Percentiles rank a stretch among this genome's conserved stretches.
Evolutionary conservation across 2,797 vertebrate genomes (phyloP).

Genomic region (Enteromius trimaculatus): DNA sequence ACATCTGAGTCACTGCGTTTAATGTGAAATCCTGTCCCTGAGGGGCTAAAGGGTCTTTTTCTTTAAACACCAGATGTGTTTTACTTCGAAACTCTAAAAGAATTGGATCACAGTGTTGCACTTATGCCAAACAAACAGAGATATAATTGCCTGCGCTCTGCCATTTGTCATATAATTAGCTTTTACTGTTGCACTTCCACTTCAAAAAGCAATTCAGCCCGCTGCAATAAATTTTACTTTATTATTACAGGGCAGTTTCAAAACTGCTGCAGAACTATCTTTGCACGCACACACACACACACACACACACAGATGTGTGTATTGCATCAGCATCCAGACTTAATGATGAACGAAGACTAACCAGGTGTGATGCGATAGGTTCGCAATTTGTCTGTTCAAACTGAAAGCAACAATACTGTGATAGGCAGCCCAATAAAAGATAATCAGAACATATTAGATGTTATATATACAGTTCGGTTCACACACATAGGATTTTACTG

Average conservation of each 20-base stretch:
- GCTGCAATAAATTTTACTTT: conserved; percentile 15
- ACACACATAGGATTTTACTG: too few species aligned
- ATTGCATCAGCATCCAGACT: not conserved
- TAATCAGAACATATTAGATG: not conserved
- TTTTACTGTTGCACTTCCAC: conserved; percentile 22
- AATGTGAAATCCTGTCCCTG: not conserved
- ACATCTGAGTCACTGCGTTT: conserved; percentile 1
- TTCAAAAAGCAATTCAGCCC: conserved; percentile 30
- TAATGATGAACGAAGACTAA: conserved; percentile 5
- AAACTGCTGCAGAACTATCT: conserved; percentile 4
- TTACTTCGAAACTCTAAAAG: conserved; percentile 9
- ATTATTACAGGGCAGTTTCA: conserved; percentile 8
- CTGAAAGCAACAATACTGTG: not conserved
- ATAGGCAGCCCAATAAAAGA: not conserved
- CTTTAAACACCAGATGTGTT: conserved; percentile 14
- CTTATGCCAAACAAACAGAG: conserved; percentile 10
- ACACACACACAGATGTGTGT: conserved; percentile 14
- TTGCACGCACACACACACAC: not conserved
- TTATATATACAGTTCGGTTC: not conserved
- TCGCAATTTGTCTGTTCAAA: not conserved
- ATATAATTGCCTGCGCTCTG: conserved; percentile 13
- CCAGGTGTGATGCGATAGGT: not conserved
- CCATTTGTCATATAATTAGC: conserved; percentile 36
- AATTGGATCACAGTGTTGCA: conserved; percentile 11
- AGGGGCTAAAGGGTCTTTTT: not conserved